phyloP scores from a whole-genome alignment of 2,888 invertebrate genomes.

The Lithosia quadra region DNA sequence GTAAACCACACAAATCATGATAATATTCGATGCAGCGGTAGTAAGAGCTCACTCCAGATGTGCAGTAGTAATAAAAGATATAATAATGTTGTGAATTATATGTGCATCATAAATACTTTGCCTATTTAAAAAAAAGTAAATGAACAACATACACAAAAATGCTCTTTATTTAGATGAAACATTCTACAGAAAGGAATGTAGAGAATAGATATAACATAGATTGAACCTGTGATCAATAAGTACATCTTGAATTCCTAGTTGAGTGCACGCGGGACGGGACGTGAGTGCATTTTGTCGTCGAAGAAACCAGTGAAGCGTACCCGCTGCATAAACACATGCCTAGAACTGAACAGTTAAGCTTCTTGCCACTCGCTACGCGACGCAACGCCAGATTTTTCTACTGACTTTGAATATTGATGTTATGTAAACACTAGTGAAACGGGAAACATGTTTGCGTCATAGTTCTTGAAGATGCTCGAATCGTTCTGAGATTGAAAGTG shows the following conservation, averaged over 20 bases:
- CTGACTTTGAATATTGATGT: constrained; percentile 77
- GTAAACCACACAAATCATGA: not conserved
- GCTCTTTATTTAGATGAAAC: constrained; percentile 23
- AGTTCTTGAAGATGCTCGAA: constrained; percentile 51
- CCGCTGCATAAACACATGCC: constrained; percentile 75
- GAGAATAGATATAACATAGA: constrained; percentile 52
- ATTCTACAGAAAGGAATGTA: constrained; percentile 49
- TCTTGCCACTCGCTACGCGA: constrained; percentile 36
- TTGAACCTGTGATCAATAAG: constrained; percentile 75
- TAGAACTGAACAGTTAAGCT: constrained; percentile 65
- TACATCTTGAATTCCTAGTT: constrained; percentile 72
- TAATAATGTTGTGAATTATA: too few relatives aligned
- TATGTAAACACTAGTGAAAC: constrained; percentile 63
- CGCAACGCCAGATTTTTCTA: constrained; percentile 70
- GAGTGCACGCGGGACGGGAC: constrained; percentile 71
- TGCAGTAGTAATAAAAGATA: constrained; percentile 16
- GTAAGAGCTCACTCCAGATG: not conserved
- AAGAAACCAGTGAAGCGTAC: constrained; percentile 76
- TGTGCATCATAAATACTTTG: too few relatives aligned
- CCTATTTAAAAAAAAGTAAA: too few relatives aligned
- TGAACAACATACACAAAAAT: too few relatives aligned
- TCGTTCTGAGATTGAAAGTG: constrained; percentile 48
- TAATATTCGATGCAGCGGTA: not conserved
- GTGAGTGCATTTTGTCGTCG: constrained; percentile 85
- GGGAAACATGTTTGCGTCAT: constrained; percentile 48